Evolutionary conservation across 2,888 invertebrate genomes (phyloP).

Genomic region (Eudasyphora cyanicolor): DNA sequence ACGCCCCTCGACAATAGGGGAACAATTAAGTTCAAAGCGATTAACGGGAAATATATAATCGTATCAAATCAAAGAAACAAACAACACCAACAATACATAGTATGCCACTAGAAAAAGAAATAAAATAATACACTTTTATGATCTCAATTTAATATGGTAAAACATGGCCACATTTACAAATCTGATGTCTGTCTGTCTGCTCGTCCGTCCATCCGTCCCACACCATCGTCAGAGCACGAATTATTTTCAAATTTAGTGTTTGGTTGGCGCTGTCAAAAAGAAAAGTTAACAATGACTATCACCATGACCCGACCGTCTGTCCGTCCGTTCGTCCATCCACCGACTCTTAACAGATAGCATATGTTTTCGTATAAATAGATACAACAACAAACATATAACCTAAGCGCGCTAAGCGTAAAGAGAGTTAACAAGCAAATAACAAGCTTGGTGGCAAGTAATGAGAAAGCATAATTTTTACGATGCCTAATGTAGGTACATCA

Average conservation of each 20-base stretch:
- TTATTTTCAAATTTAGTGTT: constrained; percentile 3
- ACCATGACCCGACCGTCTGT: neutral
- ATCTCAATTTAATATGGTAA: neutral
- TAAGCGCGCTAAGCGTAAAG: neutral
- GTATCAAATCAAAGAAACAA: neutral
- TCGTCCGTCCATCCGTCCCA: too few relatives aligned
- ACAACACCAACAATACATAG: neutral
- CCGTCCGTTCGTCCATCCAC: too few relatives aligned
- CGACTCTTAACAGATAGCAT: neutral
- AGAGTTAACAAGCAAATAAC: neutral
- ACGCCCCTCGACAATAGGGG: neutral
- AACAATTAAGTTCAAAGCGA: neutral
- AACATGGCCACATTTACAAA: neutral
- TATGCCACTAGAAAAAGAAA: neutral
- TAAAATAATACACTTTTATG: constrained; percentile 1
- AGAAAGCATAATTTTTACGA: constrained; percentile 28
- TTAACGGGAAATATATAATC: neutral
- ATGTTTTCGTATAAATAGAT: neutral
- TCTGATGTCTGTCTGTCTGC: neutral
- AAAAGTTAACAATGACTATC: neutral
- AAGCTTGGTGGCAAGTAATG: constrained; percentile 10
- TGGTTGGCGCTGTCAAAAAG: constrained; percentile 11
- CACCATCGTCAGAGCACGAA: too few relatives aligned
- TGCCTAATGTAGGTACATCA: neutral
- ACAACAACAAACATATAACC: neutral